These are phyloP conservation scores for Halocaridina rubra DNA, from an alignment of 2,888 invertebrate genomes.

Conservation along the genomic window DNA sequence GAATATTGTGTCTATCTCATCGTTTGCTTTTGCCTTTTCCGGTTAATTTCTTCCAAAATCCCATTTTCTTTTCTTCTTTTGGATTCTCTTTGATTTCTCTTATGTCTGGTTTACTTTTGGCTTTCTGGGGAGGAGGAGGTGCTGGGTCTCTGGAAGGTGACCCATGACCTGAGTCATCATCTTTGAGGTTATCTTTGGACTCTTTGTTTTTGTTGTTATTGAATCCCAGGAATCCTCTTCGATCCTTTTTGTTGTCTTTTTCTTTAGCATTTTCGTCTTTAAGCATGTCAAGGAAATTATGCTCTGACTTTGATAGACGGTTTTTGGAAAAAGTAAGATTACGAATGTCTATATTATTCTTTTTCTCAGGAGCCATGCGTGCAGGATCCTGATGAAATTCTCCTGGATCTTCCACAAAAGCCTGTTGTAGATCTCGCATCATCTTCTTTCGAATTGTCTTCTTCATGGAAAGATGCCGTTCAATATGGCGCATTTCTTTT, in stretches of 20 bases:
- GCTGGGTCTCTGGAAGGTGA: slow-evolving; percentile 67
- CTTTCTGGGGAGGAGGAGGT: slow-evolving; percentile 14
- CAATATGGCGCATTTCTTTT: slow-evolving; percentile 76
- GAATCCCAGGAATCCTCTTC: slow-evolving; percentile 37
- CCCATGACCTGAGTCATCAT: slow-evolving; percentile 69
- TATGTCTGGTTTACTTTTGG: slow-evolving; percentile 38
- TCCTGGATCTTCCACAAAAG: slow-evolving; percentile 71
- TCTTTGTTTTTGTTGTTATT: slow-evolving; percentile 65
- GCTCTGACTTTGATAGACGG: slow-evolving; percentile 70
- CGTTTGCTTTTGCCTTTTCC: slow-evolving; percentile 72
- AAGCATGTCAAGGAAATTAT: slow-evolving; percentile 78
- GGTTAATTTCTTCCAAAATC: slow-evolving; percentile 75
- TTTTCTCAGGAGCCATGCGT: slow-evolving; percentile 74
- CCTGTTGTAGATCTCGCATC: slow-evolving; percentile 83
- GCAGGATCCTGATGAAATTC: slow-evolving; percentile 79
- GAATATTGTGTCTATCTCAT: slow-evolving; percentile 5
- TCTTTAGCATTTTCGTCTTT: slow-evolving; percentile 74
- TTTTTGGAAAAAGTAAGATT: slow-evolving; percentile 75
- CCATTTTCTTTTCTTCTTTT: slow-evolving; percentile 64
- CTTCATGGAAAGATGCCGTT: slow-evolving; percentile 87
- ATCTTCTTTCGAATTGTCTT: slow-evolving; percentile 87
- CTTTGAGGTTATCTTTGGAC: slow-evolving; percentile 67
- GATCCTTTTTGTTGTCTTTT: slow-evolving; percentile 43
- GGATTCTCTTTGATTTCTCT: slow-evolving; percentile 55
- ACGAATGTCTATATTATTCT: slow-evolving; percentile 78